Conservation (phyloP, 2,113 vertebrate genomes). For the Petrocephalus zakoni region DNA sequence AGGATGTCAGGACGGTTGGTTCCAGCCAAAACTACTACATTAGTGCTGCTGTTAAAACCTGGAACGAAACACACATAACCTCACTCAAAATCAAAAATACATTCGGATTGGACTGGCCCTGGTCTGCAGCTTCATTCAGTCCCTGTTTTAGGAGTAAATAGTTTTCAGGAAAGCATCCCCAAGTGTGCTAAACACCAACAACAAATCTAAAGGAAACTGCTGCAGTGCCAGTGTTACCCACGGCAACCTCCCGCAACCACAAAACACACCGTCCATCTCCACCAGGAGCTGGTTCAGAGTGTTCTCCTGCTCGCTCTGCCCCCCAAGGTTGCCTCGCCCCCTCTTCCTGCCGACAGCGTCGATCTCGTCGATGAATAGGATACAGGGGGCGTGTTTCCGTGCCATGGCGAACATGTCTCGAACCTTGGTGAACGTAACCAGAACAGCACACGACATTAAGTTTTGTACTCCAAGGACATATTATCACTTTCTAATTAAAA, state of each 20-base stretch:
- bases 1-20: constrained; percentile 67
- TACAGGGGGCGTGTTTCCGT: constrained; percentile 57
- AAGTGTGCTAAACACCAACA: neutral
- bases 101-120: neutral
- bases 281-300: constrained; percentile 61
- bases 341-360: constrained; percentile 59
- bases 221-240: neutral
- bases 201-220: neutral
- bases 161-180: neutral
- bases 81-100: neutral
- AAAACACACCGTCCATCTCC: constrained; percentile 57
- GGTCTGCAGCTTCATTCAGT: neutral
- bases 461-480: neutral
- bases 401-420: constrained; percentile 62
- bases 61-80: neutral
- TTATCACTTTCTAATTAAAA: neutral
- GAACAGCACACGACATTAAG: neutral
- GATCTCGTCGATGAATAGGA: constrained; percentile 65
- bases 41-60: constrained; percentile 70
- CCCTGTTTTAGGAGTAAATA: neutral
- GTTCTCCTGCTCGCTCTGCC: constrained; percentile 62
- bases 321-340: constrained; percentile 50
- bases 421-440: constrained; percentile 46
- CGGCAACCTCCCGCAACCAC: neutral
- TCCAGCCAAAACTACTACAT: constrained; percentile 65